A percentile compares a stretch with the other conserved stretches of the same genome.
phyloP scores from a whole-genome alignment of 2,888 invertebrate species.

The Torymus texanus region DNA sequence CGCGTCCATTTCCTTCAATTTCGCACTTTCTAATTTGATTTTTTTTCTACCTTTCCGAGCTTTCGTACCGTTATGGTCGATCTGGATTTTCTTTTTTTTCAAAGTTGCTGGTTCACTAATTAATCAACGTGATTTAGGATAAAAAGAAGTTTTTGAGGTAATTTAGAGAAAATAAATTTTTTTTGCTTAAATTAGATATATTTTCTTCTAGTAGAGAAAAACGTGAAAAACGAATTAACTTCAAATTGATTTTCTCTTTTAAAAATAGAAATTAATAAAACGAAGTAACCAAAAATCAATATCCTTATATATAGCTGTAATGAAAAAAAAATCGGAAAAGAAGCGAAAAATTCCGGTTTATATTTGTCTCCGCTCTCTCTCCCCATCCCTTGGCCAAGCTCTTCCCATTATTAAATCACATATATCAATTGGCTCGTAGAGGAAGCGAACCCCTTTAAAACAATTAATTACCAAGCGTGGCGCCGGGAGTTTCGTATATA shows the following conservation, averaged over 20 bases:
- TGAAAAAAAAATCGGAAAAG: neutral
- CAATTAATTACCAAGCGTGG: slow-evolving; percentile 62
- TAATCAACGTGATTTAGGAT: too few relatives aligned
- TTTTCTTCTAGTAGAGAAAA: too few relatives aligned
- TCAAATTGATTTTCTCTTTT: too few relatives aligned
- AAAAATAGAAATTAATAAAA: too few relatives aligned
- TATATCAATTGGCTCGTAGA: slow-evolving; percentile 59
- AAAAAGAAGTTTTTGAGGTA: too few relatives aligned
- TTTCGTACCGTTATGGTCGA: too few relatives aligned
- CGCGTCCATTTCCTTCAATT: slow-evolving; percentile 23
- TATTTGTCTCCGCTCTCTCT: slow-evolving; percentile 19
- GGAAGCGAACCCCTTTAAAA: slow-evolving; percentile 60
- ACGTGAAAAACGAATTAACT: too few relatives aligned
- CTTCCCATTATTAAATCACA: slow-evolving; percentile 52
- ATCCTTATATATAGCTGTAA: neutral
- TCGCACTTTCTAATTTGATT: neutral
- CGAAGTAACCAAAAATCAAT: too few relatives aligned
- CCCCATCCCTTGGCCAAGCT: slow-evolving; percentile 7
- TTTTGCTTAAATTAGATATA: neutral
- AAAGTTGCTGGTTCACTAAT: too few relatives aligned
- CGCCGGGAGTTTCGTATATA: slow-evolving; percentile 18
- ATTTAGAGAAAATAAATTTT: neutral
- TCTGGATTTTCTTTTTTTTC: too few relatives aligned
- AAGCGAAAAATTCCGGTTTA: neutral
- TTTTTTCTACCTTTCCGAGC: neutral